Percentiles rank a stretch among this genome's conserved stretches.
These are phyloP conservation scores for Connochaetes taurinus DNA, from an alignment of 2,113 vertebrate species.

Conservation along the genomic window DNA sequence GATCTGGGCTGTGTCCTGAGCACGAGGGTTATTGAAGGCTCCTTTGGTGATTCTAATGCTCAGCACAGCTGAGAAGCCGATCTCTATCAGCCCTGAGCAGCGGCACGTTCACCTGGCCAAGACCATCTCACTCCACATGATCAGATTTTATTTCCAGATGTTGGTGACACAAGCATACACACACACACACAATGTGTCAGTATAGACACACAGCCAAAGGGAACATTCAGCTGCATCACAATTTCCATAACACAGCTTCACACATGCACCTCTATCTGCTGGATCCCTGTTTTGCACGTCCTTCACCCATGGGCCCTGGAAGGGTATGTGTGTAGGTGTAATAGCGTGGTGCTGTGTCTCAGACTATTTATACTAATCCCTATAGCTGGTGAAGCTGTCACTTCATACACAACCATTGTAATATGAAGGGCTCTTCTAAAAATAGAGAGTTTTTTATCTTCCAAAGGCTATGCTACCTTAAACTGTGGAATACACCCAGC, in stretches of 20 bases:
- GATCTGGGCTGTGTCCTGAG: neutral
- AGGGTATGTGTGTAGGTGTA: neutral
- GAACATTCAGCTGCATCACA: neutral
- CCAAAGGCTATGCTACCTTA: neutral
- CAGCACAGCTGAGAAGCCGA: rapidly evolving
- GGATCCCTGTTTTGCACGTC: neutral
- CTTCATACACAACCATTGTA: conserved; percentile 15
- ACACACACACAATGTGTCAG: neutral
- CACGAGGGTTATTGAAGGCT: neutral
- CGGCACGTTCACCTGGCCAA: neutral
- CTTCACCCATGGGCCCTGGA: neutral
- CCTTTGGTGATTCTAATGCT: neutral
- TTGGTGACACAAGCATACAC: neutral
- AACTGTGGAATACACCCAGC: neutral
- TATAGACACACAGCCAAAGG: neutral
- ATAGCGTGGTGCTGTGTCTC: neutral
- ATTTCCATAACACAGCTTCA: neutral
- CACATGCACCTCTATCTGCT: rapidly evolving
- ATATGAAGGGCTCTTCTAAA: conserved; percentile 37
- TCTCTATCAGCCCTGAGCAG: neutral
- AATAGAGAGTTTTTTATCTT: conserved; percentile 42
- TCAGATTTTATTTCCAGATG: neutral
- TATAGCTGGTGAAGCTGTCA: conserved; percentile 31
- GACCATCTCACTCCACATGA: neutral
- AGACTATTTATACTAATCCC: conserved; percentile 31